Percentiles rank a stretch among this genome's conserved stretches.
These are phyloP conservation scores for Trilocha varians DNA, from an alignment of 2,888 invertebrate species.

Conservation along the genomic window DNA sequence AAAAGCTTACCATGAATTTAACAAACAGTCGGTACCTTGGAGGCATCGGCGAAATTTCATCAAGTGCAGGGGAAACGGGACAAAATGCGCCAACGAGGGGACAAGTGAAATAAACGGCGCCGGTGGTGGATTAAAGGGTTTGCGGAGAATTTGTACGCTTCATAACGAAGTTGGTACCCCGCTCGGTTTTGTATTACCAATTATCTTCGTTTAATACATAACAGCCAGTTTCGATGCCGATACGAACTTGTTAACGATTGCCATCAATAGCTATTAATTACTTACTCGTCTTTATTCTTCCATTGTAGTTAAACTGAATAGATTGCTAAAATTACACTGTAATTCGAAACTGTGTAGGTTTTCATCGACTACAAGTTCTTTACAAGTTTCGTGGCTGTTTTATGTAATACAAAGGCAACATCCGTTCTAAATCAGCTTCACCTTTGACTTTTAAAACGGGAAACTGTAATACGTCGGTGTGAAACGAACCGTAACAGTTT, in stretches of 20 bases:
- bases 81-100: constrained; percentile 56
- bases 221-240: constrained; percentile 37
- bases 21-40: constrained; percentile 36
- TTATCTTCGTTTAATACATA: constrained; percentile 59
- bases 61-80: constrained; percentile 39
- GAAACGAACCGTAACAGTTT: constrained; percentile 64
- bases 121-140: constrained; percentile 68
- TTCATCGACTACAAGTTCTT: too few relatives aligned
- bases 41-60: constrained; percentile 59
- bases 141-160: constrained; percentile 65
- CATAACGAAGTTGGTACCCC: constrained; percentile 49
- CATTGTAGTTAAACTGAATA: too few relatives aligned
- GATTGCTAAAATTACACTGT: too few relatives aligned
- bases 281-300: too few relatives aligned
- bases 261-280: background rate
- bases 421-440: constrained; percentile 24
- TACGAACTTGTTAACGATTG: background rate
- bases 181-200: constrained; percentile 69
- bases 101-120: constrained; percentile 68
- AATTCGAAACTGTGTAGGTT: too few relatives aligned
- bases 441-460: constrained; percentile 55
- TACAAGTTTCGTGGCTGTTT: background rate
- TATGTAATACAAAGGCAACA: background rate
- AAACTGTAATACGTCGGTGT: constrained; percentile 45
- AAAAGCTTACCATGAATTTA: constrained; percentile 50